Base-by-base conservation (phyloP, 2,797 vertebrate genomes). In the Notolabrus celidotus region DNA sequence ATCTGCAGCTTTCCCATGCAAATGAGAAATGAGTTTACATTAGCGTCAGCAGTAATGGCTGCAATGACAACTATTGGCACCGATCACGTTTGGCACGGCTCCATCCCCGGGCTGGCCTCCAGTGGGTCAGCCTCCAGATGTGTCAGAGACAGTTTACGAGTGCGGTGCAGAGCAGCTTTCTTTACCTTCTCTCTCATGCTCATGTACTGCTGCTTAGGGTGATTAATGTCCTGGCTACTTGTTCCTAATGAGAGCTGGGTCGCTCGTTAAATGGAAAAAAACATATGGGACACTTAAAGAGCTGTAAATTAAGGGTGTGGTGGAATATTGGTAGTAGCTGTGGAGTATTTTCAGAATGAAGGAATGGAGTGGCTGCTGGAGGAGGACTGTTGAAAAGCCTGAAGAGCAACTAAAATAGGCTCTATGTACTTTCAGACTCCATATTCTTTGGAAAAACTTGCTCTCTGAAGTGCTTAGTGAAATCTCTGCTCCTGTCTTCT, bases 201-300 rank as follows among this genome's bases (percentile, higher is more conserved):
- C 46, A 16, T 71, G 45, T 49, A 50, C 47, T 56, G 45, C 69
- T 66, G 55, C 51, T 77, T 50, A 64, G 41, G 58, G 69, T 92
- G 88, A 92, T 89, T 91, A 84, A 93, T 90, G 84, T 77, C 65
- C 71, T 43, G 49, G 67, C 65, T 80, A 42, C 72, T 87, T 77
- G 70, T 85, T 80, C 61, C 80, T 89, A 91, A 92, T 38, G 64
- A 91, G 65, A 76, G 56, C 81, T 54, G 79, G 86, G 67, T 67
- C 76, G 73, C 82, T 90, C 42, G 82, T 90, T 86, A 84, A 87
- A 86, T 73, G 43, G 59, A 52, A 61, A 75, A 79, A 84, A 85
- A 65, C 83, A 86, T 84, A 84, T 81, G 70, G 82, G 73, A 73
- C 65, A 67, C 74, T 88, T 89, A 79, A 79, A 80, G 71, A 87